Evolutionary conservation across 2,797 vertebrate genomes (phyloP).

Genomic region (Manis javanica): DNA sequence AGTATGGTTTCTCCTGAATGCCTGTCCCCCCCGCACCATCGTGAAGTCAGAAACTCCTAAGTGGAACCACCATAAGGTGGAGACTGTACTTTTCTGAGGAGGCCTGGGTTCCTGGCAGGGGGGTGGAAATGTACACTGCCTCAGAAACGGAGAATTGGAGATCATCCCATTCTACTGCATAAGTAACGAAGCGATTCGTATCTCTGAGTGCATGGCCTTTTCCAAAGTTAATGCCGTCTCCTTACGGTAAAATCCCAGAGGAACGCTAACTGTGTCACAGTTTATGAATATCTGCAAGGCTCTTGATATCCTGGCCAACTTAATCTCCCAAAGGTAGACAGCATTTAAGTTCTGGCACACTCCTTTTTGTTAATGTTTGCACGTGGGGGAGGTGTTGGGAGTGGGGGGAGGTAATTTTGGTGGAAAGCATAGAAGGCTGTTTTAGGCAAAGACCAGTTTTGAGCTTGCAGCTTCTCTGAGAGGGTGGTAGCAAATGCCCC

Average conservation of each 20-base stretch:
- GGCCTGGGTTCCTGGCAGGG: background rate
- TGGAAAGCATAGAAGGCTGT: background rate
- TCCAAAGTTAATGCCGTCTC: background rate
- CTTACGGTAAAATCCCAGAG: background rate
- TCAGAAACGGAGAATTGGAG: background rate
- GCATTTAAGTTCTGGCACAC: background rate
- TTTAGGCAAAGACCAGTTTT: background rate
- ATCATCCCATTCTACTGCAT: background rate
- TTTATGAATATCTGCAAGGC: background rate
- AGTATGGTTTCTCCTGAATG: background rate
- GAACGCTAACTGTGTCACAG: background rate
- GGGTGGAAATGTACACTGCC: too few relatives aligned
- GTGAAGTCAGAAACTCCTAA: too few relatives aligned
- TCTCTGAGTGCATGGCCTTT: background rate
- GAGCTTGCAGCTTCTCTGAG: background rate
- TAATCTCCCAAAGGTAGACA: background rate
- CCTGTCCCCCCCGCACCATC: background rate
- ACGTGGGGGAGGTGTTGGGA: background rate
- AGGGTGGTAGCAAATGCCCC: background rate
- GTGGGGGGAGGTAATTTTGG: background rate
- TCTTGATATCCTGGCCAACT: background rate
- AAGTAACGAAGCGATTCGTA: background rate
- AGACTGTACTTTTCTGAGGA: background rate
- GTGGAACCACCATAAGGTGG: fast-evolving
- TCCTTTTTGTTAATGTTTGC: background rate